These are phyloP conservation scores for Stenchaetothrips biformis DNA, from an alignment of 2,888 invertebrate genomes.

Conservation along the genomic window DNA sequence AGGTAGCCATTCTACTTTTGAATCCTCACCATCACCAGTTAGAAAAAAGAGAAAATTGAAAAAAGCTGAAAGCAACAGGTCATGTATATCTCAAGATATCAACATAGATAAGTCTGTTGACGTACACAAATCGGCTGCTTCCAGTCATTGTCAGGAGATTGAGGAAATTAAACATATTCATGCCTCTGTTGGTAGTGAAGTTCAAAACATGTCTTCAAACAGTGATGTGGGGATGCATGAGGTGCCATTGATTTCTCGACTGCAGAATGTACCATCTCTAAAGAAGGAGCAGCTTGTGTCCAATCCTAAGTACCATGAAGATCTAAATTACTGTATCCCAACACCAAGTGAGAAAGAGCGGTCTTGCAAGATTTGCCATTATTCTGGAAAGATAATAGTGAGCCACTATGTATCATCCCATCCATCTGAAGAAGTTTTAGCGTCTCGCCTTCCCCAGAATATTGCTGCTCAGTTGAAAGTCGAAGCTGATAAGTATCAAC, in stretches of 20 bases:
- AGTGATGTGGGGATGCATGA: constrained; percentile 6
- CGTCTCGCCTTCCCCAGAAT: constrained; percentile 55
- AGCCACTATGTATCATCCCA: constrained; percentile 62
- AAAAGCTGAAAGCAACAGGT: neutral
- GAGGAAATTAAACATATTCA: no score
- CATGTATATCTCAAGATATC: no score
- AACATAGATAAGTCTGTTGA: no score
- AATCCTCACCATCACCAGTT: neutral
- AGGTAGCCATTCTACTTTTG: neutral
- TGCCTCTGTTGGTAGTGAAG: no score
- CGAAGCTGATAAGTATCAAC: constrained; percentile 46
- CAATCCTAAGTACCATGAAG: constrained; percentile 31
- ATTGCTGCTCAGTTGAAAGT: constrained; percentile 50
- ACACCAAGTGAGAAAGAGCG: neutral
- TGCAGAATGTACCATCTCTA: neutral
- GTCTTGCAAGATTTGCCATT: constrained; percentile 58
- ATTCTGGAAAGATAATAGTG: constrained; percentile 57
- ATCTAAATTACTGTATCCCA: constrained; percentile 6
- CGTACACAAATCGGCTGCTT: no score
- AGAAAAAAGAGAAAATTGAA: neutral
- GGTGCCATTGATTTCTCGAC: constrained; percentile 12
- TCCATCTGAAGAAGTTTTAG: constrained; percentile 58
- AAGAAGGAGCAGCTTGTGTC: constrained; percentile 13
- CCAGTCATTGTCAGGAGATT: no score
- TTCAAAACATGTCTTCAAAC: neutral